Conservation (phyloP, 2,888 invertebrate genomes). For the Drosophila imparisetae region DNA sequence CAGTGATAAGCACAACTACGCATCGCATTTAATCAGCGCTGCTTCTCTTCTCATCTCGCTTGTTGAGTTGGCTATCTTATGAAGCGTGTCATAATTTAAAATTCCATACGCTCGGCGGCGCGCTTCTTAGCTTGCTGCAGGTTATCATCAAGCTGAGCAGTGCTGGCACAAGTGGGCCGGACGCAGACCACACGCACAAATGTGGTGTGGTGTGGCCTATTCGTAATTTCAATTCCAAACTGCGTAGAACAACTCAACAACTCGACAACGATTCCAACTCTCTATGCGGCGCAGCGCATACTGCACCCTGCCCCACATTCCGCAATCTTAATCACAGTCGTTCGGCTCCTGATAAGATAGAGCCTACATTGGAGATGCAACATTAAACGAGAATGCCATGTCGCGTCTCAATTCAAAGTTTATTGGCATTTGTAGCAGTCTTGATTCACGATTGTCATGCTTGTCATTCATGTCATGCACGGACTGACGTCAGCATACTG, state of each 20-base stretch:
- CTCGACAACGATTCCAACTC: neutral
- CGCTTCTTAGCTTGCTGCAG: conserved; percentile 44
- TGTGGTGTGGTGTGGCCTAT: conserved; percentile 11
- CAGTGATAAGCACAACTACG: conserved; percentile 56
- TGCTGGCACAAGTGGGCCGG: conserved; percentile 60
- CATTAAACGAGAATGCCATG: conserved; percentile 8
- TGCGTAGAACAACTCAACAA: conserved; percentile 55
- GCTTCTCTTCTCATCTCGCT: conserved; percentile 4
- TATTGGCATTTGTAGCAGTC: conserved; percentile 20
- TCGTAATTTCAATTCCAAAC: conserved; percentile 32
- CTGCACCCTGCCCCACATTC: conserved; percentile 64
- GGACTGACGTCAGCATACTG: conserved; percentile 31
- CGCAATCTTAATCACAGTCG: conserved; percentile 35
- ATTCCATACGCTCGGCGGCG: conserved; percentile 31
- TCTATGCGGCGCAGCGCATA: conserved; percentile 8
- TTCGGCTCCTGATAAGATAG: conserved; percentile 21
- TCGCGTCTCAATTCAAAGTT: conserved; percentile 15
- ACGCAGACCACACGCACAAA: conserved; percentile 7
- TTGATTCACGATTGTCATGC: conserved; percentile 10
- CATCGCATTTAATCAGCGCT: conserved; percentile 40
- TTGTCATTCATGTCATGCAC: conserved; percentile 22
- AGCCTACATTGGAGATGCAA: conserved; percentile 8
- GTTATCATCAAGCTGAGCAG: conserved; percentile 52
- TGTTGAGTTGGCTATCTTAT: conserved; percentile 26
- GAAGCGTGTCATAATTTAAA: conserved; percentile 64